Evolutionary conservation across 2,888 invertebrate species (phyloP), one percentile per base, ranked within the genome.

Genomic region (Heterodera filipjevi): DNA sequence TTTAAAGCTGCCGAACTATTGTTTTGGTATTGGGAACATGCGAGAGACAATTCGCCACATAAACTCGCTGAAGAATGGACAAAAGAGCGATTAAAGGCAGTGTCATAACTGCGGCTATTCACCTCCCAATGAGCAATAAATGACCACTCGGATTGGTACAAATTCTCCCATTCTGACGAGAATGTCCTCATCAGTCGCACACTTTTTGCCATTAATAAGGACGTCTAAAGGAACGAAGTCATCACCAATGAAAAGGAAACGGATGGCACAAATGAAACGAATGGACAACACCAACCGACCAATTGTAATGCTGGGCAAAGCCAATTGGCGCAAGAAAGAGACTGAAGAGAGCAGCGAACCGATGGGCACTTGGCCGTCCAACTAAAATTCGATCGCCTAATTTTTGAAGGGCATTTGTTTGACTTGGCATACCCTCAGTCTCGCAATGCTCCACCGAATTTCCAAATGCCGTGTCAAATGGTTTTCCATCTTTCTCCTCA

Each of bases 331-430:
- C 64, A 88, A 82, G 10, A 89, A 84, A 12, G 87, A 82, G 2
- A 89, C 88, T 0, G 86, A 86, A 0, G 88, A 86, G 10, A 88
- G 82, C 16, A 88, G 81, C 0, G 88, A 84, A 2, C 88, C 88
- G 27, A 88, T 86, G 2, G 88, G 88, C 8, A 88, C 88, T 32
- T 83, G 82, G 14, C 88, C 88, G 8, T 86, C 83, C 64, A 87
- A 79, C 84, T 87, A 53, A 75, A 80, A 39, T 2, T n/a, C 22
- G 12, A 66, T 66, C n/a, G 12, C 27, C n/a, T 78, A 12, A 12
- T 39, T 39, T 39, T 10, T 6, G 39, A 39, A 39, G 39, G 39
- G 46, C 27, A 44, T 35, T 33, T 6, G 3, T 10, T 27, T 80
- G 66, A 3, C 30, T 35, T 19, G 46, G 22, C 64, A 27, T 19